Evolutionary conservation across 2,113 vertebrate genomes (phyloP).

Genomic region (Aptenodytes patagonicus): DNA sequence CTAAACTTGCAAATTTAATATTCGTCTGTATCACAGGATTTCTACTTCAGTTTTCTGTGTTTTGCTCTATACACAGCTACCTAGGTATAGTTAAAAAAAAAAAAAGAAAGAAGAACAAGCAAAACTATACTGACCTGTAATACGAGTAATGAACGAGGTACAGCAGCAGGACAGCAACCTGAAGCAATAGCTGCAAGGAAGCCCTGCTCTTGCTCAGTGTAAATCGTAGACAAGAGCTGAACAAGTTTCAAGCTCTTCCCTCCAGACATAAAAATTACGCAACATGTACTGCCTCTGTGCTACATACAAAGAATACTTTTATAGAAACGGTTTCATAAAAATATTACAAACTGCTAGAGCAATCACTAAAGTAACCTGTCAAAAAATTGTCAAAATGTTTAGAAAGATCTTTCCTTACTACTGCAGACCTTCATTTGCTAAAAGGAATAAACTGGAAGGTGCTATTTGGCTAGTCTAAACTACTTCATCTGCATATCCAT

Average conservation of each 20-base stretch:
- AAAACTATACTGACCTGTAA: not conserved
- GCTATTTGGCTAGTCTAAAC: not conserved
- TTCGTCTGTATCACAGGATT: not conserved
- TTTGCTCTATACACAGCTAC: not conserved
- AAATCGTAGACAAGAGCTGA: not conserved
- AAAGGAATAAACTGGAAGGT: not conserved
- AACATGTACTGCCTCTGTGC: not conserved
- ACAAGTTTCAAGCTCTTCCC: not conserved
- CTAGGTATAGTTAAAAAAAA: not conserved
- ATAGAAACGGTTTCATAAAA: not conserved
- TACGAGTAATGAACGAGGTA: not conserved
- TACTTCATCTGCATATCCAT: not conserved
- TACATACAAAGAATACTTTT: slow-evolving; percentile 1
- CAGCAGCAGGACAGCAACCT: not conserved
- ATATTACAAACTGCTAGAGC: slow-evolving; percentile 1
- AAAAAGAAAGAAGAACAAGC: not conserved
- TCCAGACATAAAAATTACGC: not conserved
- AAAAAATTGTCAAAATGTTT: slow-evolving; percentile 48
- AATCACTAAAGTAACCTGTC: slow-evolving; percentile 33
- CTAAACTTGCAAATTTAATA: not conserved
- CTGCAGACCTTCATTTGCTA: slow-evolving; percentile 11
- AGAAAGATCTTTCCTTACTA: not conserved
- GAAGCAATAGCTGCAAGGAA: not conserved
- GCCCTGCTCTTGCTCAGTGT: not conserved
- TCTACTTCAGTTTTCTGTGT: not conserved